These are phyloP conservation scores for Ianthella basta DNA, from an alignment of 37 sponge, comb jelly and placozoan genomes.

Conservation along the genomic window DNA sequence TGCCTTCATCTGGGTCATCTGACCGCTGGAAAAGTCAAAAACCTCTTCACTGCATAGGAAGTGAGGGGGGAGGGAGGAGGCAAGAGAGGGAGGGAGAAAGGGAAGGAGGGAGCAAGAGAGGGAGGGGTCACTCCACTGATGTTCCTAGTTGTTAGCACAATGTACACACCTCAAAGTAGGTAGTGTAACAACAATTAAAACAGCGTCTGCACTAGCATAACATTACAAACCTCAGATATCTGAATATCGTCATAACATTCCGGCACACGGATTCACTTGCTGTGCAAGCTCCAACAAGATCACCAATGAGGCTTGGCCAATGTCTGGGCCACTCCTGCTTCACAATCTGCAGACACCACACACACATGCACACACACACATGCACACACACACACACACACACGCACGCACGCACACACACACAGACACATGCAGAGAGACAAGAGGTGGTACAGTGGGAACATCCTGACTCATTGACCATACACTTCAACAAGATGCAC, in stretches of 20 bases:
- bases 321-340: slow-evolving; percentile 99
- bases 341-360: slow-evolving; percentile 82
- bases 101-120: not conserved
- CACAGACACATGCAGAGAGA: not conserved
- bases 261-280: slow-evolving; percentile 92
- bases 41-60: slow-evolving; percentile 90
- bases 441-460: too few species aligned
- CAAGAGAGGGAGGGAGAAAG: not conserved
- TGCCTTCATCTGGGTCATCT: slow-evolving; percentile 97
- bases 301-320: slow-evolving; percentile 96
- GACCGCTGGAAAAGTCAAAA: slow-evolving; percentile 97
- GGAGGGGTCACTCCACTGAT: too few species aligned
- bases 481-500: not conserved
- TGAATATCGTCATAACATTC: slow-evolving; percentile 96
- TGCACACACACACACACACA: not conserved
- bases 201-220: too few species aligned
- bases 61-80: not conserved
- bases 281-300: slow-evolving; percentile 95
- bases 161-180: too few species aligned
- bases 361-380: not conserved
- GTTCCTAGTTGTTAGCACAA: too few species aligned
- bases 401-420: not conserved
- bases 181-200: too few species aligned
- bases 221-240: slow-evolving; percentile 97
- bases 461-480: too few species aligned